Evolutionary conservation across 2,113 vertebrate species (phyloP).

Genomic region (Nyctereutes procyonoides): DNA sequence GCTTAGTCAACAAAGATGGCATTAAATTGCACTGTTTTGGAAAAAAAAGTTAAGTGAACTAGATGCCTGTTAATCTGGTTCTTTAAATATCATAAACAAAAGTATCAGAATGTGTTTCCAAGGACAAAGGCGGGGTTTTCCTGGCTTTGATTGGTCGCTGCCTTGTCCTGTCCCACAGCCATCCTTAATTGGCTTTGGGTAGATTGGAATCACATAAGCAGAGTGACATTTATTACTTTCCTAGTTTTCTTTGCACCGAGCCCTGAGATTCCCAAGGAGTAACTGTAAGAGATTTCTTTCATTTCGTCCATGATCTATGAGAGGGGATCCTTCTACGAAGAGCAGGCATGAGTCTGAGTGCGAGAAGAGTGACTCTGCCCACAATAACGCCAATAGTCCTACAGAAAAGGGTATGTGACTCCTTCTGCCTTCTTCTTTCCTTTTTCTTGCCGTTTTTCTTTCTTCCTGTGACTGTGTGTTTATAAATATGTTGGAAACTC

Average conservation of each 20-base stretch:
- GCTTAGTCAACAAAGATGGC: conserved; percentile 75
- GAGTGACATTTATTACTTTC: conserved; percentile 79
- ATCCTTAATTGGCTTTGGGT: conserved; percentile 86
- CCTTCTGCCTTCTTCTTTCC: background rate
- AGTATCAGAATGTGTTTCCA: conserved; percentile 88
- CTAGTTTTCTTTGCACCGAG: conserved; percentile 79
- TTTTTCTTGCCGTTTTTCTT: background rate
- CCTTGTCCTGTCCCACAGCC: conserved; percentile 87
- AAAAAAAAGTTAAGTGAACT: conserved; percentile 77
- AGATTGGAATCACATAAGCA: conserved; percentile 83
- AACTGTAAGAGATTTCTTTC: conserved; percentile 75
- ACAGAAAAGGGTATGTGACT: conserved; percentile 93
- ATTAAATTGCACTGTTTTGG: conserved; percentile 79
- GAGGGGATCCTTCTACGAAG: conserved; percentile 79
- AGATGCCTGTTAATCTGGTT: conserved; percentile 84
- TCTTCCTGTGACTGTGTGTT: background rate
- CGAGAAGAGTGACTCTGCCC: conserved; percentile 94
- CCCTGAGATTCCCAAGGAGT: conserved; percentile 74
- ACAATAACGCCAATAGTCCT: conserved; percentile 93
- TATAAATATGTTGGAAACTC: conserved; percentile 35
- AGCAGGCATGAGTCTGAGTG: conserved; percentile 92
- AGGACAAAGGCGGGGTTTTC: conserved; percentile 94
- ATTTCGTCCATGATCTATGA: conserved; percentile 76
- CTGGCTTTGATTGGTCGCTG: conserved; percentile 84
- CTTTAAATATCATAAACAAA: conserved; percentile 87